A percentile compares a stretch with the other conserved stretches of the same genome.
Conservation (phyloP, 2,797 vertebrate genomes). For the Podarcis siculus region DNA sequence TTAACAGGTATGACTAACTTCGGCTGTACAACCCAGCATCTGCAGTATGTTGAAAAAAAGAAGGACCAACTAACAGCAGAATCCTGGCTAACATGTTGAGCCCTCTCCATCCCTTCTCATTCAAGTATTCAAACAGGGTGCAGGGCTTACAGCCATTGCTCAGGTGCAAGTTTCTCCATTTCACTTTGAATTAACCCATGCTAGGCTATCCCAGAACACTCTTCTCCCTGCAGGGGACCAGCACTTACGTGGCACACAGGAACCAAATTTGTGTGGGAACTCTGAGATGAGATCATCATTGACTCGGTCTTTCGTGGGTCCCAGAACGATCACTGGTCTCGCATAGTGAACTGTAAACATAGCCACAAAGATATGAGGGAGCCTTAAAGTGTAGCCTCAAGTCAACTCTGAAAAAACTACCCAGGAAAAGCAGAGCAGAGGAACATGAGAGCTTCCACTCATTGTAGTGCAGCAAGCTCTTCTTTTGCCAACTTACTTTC, state of each 20-base stretch:
- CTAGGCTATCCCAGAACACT: neutral
- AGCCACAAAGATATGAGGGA: constrained; percentile 22
- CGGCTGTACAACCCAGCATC: no score
- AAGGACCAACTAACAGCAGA: neutral
- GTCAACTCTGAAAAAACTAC: neutral
- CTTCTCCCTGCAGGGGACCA: rapidly evolving
- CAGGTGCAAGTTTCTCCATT: neutral
- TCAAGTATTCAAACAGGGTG: neutral
- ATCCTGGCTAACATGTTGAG: neutral
- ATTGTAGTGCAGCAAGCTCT: rapidly evolving
- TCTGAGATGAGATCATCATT: constrained; percentile 99
- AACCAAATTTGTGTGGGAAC: constrained; percentile 98
- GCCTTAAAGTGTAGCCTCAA: neutral
- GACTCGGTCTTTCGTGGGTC: constrained; percentile 95
- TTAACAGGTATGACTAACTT: neutral
- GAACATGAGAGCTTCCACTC: rapidly evolving
- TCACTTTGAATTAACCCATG: neutral
- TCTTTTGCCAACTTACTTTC: constrained; percentile 89
- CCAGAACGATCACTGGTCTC: constrained; percentile 96
- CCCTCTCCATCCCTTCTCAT: neutral
- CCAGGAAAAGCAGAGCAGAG: no score
- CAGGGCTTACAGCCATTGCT: neutral
- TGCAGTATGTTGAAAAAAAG: neutral
- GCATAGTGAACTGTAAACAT: constrained; percentile 91
- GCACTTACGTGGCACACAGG: constrained; percentile 98